Evolutionary conservation across 2,797 vertebrate genomes (phyloP).

Genomic region (Myotis myotis): DNA sequence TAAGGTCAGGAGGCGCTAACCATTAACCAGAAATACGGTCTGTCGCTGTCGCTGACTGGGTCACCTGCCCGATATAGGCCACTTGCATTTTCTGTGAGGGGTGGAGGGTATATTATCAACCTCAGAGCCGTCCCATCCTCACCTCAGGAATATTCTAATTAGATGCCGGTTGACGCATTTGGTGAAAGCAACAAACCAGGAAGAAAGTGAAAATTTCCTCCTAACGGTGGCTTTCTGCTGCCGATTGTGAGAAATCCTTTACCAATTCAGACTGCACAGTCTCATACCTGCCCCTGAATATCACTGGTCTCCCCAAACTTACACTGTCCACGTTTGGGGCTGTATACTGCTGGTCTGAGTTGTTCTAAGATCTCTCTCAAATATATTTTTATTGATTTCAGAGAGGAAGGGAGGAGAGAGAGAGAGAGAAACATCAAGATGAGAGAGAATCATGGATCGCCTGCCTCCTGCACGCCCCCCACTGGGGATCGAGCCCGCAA

Average conservation of each 20-base stretch:
- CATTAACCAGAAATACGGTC: constrained; percentile 79
- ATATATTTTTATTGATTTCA: too few species aligned
- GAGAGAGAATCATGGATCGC: too few species aligned
- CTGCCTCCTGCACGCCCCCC: too few species aligned
- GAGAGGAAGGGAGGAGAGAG: too few species aligned
- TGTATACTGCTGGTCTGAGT: background rate
- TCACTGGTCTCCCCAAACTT: background rate
- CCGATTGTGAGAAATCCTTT: constrained; percentile 41
- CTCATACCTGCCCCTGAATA: background rate
- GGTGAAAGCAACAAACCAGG: constrained; percentile 43
- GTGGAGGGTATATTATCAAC: constrained; percentile 59
- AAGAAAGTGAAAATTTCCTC: constrained; percentile 59
- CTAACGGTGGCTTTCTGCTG: background rate
- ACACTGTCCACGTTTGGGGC: background rate
- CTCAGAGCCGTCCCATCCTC: constrained; percentile 54
- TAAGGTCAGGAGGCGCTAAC: constrained; percentile 80
- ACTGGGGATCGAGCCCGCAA: too few species aligned
- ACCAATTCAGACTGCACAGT: constrained; percentile 23
- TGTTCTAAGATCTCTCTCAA: background rate
- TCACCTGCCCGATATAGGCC: constrained; percentile 73
- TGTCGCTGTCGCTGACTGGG: constrained; percentile 71
- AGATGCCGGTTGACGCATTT: constrained; percentile 65
- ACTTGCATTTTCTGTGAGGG: constrained; percentile 47
- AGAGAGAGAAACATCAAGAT: too few species aligned
- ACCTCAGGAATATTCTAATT: constrained; percentile 70